These are phyloP conservation scores for Phymastichus coffea DNA, from an alignment of 1,140 invertebrate species.

Conservation along the genomic window DNA sequence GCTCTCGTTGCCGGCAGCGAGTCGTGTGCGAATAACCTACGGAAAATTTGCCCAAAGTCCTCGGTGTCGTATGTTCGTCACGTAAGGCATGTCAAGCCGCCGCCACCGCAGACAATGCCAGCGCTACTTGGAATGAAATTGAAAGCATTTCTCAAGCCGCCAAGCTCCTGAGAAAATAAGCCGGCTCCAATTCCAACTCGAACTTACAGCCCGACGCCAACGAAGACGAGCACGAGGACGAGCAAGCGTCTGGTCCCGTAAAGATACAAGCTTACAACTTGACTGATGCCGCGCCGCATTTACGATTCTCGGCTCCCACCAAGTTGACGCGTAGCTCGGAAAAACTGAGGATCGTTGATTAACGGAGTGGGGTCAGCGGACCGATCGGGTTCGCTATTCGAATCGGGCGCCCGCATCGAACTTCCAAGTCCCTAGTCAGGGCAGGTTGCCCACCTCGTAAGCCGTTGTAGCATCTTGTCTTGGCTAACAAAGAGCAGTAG, in stretches of 20 bases:
- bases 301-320: too few relatives aligned
- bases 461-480: too few relatives aligned
- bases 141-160: constrained; percentile 49
- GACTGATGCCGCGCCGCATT: constrained; percentile 30
- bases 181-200: too few relatives aligned
- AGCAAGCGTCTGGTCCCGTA: constrained; percentile 19
- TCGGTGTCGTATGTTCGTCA: constrained; percentile 47
- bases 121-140: constrained; percentile 51
- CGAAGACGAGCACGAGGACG: neutral
- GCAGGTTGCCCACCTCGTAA: too few relatives aligned
- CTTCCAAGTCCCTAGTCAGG: too few relatives aligned
- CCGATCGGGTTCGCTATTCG: too few relatives aligned
- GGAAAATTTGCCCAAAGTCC: constrained; percentile 19
- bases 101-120: too few relatives aligned
- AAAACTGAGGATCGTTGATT: too few relatives aligned
- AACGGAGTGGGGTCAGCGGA: too few relatives aligned
- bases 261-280: constrained; percentile 32
- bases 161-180: too few relatives aligned
- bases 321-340: too few relatives aligned
- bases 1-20: neutral
- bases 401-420: too few relatives aligned
- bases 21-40: neutral
- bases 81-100: constrained; percentile 41
- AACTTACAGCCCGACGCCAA: neutral
- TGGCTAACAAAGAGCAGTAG: constrained; percentile 42